phyloP scores from a whole-genome alignment of 2,888 invertebrate species.

The Orthosia gothica region DNA sequence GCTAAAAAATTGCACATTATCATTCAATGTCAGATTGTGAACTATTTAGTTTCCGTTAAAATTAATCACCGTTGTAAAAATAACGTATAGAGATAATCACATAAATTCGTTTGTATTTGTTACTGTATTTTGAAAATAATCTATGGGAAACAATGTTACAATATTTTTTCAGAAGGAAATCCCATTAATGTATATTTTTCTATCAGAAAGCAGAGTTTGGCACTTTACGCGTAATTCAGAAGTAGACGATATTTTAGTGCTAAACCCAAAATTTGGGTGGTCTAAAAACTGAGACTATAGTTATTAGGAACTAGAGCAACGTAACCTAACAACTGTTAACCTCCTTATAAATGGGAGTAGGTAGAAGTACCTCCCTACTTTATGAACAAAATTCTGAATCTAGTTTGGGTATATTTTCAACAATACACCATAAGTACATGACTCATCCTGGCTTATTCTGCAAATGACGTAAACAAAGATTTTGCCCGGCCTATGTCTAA shows the following conservation, averaged over 20 bases:
- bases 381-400: constrained; percentile 1
- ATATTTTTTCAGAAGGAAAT: neutral
- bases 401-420: constrained; percentile 28
- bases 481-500: constrained; percentile 50
- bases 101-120: neutral
- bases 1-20: constrained; percentile 18
- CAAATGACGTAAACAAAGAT: constrained; percentile 54
- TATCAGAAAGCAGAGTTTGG: neutral
- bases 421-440: constrained; percentile 34
- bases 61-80: constrained; percentile 19
- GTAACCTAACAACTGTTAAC: constrained; percentile 24
- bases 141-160: neutral
- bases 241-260: neutral
- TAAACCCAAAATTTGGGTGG: neutral
- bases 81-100: neutral
- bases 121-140: neutral
- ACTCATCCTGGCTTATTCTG: constrained; percentile 51
- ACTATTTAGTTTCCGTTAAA: constrained; percentile 27
- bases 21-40: constrained; percentile 24
- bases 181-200: neutral
- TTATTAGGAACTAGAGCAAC: constrained; percentile 25
- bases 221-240: neutral
- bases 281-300: constrained; percentile 14
- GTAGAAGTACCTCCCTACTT: no score
- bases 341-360: constrained; percentile 26